phyloP scores from a whole-genome alignment of 2,888 invertebrate genomes.

The Ophion ventricosus region DNA sequence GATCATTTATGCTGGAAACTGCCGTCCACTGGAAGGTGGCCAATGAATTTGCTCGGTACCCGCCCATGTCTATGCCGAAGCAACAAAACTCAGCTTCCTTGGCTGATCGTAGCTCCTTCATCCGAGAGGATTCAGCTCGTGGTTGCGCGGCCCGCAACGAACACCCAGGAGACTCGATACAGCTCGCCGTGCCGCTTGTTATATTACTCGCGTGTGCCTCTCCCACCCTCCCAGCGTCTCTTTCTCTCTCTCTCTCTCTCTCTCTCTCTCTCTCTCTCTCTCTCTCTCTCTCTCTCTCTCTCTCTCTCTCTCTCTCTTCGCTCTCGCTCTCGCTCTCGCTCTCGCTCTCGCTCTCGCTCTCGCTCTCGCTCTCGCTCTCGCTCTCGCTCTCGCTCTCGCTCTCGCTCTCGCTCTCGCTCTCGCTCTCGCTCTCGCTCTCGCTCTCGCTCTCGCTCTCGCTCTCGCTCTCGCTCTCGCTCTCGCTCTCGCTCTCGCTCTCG shows the following conservation, averaged over 20 bases:
- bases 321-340: slow-evolving; percentile 18
- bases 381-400: slow-evolving; percentile 13
- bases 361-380: slow-evolving; percentile 22
- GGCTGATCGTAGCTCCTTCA: slow-evolving; percentile 44
- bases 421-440: slow-evolving; percentile 15
- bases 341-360: not conserved
- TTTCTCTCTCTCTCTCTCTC: slow-evolving; percentile 21
- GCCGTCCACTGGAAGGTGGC: not conserved
- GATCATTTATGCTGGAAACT: not conserved
- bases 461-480: slow-evolving; percentile 22
- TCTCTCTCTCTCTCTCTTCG: slow-evolving; percentile 3
- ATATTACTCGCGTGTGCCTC: slow-evolving; percentile 60
- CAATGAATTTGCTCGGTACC: slow-evolving; percentile 20
- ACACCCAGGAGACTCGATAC: slow-evolving; percentile 60
- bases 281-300: slow-evolving; percentile 27
- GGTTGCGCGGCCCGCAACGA: slow-evolving; percentile 35
- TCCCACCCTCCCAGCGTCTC: too few species aligned
- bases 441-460: slow-evolving; percentile 10
- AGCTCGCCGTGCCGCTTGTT: slow-evolving; percentile 51
- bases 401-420: not conserved
- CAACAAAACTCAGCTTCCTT: slow-evolving; percentile 43
- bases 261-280: not conserved
- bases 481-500: not conserved
- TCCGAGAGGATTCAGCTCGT: slow-evolving; percentile 32
- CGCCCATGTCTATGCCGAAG: not conserved